A percentile compares a stretch with the other conserved stretches of the same genome.
Evolutionary conservation across 1,140 invertebrate species (phyloP).

Genomic region (Cephus cinctus): DNA sequence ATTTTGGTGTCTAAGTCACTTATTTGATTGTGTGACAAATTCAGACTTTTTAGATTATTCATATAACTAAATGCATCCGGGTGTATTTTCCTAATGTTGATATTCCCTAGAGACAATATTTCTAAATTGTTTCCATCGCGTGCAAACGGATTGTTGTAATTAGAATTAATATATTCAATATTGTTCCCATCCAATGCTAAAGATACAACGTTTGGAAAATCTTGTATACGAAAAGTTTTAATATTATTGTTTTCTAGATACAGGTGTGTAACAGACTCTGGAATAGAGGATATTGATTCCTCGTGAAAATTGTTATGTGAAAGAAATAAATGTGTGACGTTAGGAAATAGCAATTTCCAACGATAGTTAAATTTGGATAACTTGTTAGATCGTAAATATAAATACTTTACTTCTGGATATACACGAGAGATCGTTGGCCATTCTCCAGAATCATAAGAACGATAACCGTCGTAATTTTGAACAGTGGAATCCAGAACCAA

Average conservation of each 20-base stretch:
- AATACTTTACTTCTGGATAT: conserved; percentile 8
- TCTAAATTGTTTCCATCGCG: no score
- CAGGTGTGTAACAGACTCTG: conserved; percentile 1
- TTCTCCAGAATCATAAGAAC: accelerated
- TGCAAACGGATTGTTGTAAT: neutral
- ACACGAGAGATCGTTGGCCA: accelerated
- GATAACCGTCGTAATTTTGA: no score
- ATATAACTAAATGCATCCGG: neutral
- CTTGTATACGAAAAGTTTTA: neutral
- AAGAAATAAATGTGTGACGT: conserved; percentile 11
- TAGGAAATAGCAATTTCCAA: neutral
- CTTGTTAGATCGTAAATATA: neutral
- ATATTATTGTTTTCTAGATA: conserved; percentile 11
- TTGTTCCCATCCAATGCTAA: conserved; percentile 7
- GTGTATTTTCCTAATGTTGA: neutral
- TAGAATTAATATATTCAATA: neutral
- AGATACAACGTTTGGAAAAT: neutral
- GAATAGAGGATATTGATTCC: neutral
- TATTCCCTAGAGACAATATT: no score
- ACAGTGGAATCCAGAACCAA: neutral
- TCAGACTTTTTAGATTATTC: neutral
- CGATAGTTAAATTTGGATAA: accelerated
- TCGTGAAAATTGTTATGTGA: neutral
- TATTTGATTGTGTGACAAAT: neutral
- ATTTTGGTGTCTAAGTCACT: neutral